phyloP scores from a whole-genome alignment of 92 coral and sea anemone species.

The Plumapathes pennacea region DNA sequence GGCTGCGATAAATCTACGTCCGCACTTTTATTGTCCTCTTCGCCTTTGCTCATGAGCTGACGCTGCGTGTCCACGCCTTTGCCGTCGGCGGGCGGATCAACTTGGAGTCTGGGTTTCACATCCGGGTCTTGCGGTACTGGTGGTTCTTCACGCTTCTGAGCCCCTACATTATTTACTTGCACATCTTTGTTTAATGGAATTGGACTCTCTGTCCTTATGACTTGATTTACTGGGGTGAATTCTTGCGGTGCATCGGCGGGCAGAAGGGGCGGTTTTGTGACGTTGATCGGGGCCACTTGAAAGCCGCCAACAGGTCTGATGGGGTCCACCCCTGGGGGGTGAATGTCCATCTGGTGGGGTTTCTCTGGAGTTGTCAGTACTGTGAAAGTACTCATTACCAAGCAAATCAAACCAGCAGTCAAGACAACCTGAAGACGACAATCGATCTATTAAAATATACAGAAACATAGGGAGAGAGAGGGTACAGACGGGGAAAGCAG shows the following conservation, averaged over 20 bases:
- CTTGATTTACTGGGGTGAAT: not conserved
- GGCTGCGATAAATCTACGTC: not conserved
- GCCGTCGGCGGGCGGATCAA: slow-evolving; percentile 9
- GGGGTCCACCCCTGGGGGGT: slow-evolving; percentile 55
- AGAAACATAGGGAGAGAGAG: not conserved
- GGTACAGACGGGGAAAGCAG: not conserved
- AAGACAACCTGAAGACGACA: slow-evolving; percentile 31
- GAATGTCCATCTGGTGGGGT: slow-evolving; percentile 32
- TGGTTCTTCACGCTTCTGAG: slow-evolving; percentile 67
- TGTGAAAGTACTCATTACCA: slow-evolving; percentile 67
- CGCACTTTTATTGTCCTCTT: slow-evolving; percentile 7
- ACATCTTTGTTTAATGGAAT: no score
- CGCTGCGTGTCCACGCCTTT: slow-evolving; percentile 47
- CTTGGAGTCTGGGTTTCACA: slow-evolving; percentile 27
- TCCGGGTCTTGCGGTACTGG: slow-evolving; percentile 79
- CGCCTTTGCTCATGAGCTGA: slow-evolving; percentile 63
- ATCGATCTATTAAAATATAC: no score
- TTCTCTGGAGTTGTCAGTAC: slow-evolving; percentile 46
- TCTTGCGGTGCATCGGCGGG: not conserved
- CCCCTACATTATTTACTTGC: slow-evolving; percentile 15
- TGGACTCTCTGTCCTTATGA: no score
- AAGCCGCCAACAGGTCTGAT: slow-evolving; percentile 29
- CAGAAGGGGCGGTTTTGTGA: not conserved
- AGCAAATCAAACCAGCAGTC: slow-evolving; percentile 60
- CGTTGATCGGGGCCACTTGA: slow-evolving; percentile 18